Base-by-base conservation (phyloP, 2,888 invertebrate species). In the Drosophila quinaria region DNA sequence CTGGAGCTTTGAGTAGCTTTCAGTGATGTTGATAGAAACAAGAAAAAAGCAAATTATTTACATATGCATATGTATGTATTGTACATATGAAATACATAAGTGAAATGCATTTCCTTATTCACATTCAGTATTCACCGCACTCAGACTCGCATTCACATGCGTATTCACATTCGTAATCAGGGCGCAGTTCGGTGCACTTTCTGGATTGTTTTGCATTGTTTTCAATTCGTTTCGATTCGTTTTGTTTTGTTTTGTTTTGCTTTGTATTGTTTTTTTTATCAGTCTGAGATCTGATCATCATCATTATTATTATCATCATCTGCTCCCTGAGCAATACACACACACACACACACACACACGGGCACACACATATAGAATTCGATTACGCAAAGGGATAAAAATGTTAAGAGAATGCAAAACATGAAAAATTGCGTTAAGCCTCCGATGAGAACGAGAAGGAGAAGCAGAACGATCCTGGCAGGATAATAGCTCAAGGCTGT, bases 401-500 rank as follows among this genome's bases (percentile, higher is more conserved):
- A 58, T 46, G 25, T 33, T 13, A 19, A 47, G 29, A 47, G 68
- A 80, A 80, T 80, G 77, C 78, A 80, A 78, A 78, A 75, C 61
- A 60, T 70, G 74, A 59, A 54, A 54, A 54, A 71, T 44, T 25
- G 50, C 66, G 71, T 25, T 72, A 72, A 67, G 74, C 78, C 77
- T 39, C 33, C 54, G 56, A 35, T 13, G 42, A 31, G 15, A 10
- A 13, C 11, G 50, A 35, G 39, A 39, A 29, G 29, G 29, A 29
- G 29, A 29, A 19, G 11, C 35, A 35, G 39, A 39, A 35, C 60
- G 63, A 62, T 64, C 29, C 59, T 44, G 61, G 46, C 63, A 79
- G 71, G 87, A 84, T 84, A 84, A 84, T 84, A 84, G 84, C 84
- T 84, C 89, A 89, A 84, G 84, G 89, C 87, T 89, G 74, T 84